phyloP scores from a whole-genome alignment of 2,888 invertebrate species.

The Epinotia brunnichana region DNA sequence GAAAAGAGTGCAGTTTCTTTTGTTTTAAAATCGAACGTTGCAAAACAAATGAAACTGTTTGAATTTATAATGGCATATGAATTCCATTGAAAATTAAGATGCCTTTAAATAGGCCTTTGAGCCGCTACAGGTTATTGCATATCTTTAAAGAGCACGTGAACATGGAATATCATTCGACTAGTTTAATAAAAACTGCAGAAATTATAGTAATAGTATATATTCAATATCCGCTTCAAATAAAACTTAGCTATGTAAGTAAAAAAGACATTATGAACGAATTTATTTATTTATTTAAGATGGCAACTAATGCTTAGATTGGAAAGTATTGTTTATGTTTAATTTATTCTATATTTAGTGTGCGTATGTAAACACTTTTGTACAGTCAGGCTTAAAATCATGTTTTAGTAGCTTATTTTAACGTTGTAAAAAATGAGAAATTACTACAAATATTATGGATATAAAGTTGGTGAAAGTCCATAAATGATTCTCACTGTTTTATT shows the following conservation, averaged over 20 bases:
- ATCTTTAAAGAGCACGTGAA: no score
- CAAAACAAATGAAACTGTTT: no score
- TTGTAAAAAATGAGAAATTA: background rate
- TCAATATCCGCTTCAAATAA: background rate
- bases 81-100: no score
- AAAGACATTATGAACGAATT: conserved; percentile 20
- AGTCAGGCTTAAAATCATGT: background rate
- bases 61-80: no score
- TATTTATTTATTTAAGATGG: conserved; percentile 23
- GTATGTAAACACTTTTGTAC: background rate
- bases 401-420: background rate
- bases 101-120: no score
- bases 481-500: background rate
- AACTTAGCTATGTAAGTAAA: conserved; percentile 10
- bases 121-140: no score
- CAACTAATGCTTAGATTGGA: conserved; percentile 1
- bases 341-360: background rate
- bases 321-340: conserved; percentile 11
- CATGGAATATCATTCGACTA: no score
- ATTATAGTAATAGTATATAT: background rate
- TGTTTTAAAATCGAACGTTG: no score
- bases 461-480: background rate
- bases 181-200: no score
- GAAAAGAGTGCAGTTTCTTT: no score
- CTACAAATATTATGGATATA: background rate